Percentiles rank a stretch among this genome's conserved stretches.
These are phyloP conservation scores for Helleia helle DNA, from an alignment of 2,888 invertebrate species.

Conservation along the genomic window DNA sequence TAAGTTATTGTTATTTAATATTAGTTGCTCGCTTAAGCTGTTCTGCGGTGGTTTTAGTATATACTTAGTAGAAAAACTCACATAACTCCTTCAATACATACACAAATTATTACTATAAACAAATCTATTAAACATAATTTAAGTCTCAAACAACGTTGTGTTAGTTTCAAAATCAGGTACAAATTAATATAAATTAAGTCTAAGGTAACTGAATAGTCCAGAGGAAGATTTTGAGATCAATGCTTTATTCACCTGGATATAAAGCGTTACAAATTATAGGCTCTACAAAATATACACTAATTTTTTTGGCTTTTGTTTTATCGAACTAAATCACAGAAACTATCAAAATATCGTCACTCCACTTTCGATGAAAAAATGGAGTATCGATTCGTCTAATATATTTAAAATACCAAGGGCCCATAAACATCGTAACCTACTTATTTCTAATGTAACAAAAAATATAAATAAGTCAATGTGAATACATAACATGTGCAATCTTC, in stretches of 20 bases:
- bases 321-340: constrained; percentile 63
- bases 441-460: constrained; percentile 64
- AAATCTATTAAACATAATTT: constrained; percentile 60
- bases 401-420: constrained; percentile 37
- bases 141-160: constrained; percentile 55
- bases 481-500: constrained; percentile 67
- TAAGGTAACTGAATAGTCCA: constrained; percentile 66
- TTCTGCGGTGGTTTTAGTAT: constrained; percentile 59
- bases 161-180: constrained; percentile 66
- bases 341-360: constrained; percentile 24
- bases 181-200: constrained; percentile 65
- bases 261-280: constrained; percentile 27
- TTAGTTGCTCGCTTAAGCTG: constrained; percentile 66
- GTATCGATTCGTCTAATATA: constrained; percentile 19
- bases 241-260: constrained; percentile 31
- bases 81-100: constrained; percentile 62
- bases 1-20: constrained; percentile 45
- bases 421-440: constrained; percentile 48
- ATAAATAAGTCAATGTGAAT: constrained; percentile 65
- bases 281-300: constrained; percentile 43
- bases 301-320: constrained; percentile 58
- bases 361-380: constrained; percentile 12
- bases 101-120: constrained; percentile 41
- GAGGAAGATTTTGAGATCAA: constrained; percentile 67
- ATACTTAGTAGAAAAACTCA: constrained; percentile 41